A percentile compares a stretch with the other conserved stretches of the same genome.
These are phyloP conservation scores for Cheilosia impressa DNA, from an alignment of 2,888 invertebrate genomes.

Conservation along the genomic window DNA sequence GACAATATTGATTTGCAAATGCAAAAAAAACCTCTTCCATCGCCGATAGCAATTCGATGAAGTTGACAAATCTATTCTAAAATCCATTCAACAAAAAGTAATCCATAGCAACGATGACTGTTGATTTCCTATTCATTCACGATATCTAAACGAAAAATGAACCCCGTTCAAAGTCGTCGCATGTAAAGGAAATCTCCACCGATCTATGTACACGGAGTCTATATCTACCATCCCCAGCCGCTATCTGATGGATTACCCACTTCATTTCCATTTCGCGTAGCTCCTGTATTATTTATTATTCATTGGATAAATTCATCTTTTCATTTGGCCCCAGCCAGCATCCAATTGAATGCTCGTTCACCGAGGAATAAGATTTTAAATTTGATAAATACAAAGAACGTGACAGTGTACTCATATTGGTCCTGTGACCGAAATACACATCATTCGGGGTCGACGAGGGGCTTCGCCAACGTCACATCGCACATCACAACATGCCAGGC, in stretches of 20 bases:
- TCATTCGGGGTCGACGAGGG: neutral
- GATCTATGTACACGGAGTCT: neutral
- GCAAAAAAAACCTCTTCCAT: too few relatives aligned
- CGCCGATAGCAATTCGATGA: too few relatives aligned
- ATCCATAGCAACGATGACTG: conserved; percentile 7
- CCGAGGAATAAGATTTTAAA: conserved; percentile 33
- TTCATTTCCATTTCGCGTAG: conserved; percentile 40
- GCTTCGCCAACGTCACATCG: conserved; percentile 1
- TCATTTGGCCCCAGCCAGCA: conserved; percentile 35
- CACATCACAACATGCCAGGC: conserved; percentile 10
- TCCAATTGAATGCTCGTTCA: conserved; percentile 23
- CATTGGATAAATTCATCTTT: conserved; percentile 49
- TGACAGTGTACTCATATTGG: conserved; percentile 4
- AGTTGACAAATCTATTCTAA: neutral
- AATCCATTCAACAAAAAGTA: conserved; percentile 7
- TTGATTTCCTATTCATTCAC: conserved; percentile 24
- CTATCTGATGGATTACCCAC: conserved; percentile 46
- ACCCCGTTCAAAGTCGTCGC: neutral
- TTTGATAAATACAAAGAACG: conserved; percentile 55
- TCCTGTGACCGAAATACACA: neutral
- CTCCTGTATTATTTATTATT: conserved; percentile 35
- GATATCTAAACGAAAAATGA: neutral
- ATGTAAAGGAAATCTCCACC: neutral
- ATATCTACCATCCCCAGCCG: neutral
- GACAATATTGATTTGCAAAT: too few relatives aligned